Conservation (phyloP, 2,113 vertebrate species). For the Neomonachus schauinslandi region DNA sequence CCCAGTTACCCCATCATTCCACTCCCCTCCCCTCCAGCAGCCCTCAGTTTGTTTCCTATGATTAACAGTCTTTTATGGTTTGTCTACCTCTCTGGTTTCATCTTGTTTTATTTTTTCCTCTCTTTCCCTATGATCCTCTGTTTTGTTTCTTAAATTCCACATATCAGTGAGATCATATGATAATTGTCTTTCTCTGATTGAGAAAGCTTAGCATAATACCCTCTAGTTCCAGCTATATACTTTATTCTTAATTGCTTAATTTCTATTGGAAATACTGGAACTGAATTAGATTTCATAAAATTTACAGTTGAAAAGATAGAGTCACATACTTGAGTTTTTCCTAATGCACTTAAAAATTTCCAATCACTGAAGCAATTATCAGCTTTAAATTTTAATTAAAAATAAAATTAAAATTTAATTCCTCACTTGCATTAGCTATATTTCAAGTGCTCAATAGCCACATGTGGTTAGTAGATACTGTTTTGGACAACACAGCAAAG, state of each 20-base stretch:
- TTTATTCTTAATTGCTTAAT: not conserved
- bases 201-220: no score
- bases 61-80: no score
- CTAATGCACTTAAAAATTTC: not conserved
- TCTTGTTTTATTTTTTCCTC: no score
- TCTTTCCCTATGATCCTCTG: no score
- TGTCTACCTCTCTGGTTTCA: no score
- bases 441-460: not conserved
- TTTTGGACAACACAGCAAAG: not conserved
- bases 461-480: not conserved
- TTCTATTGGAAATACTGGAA: not conserved
- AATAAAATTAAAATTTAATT: constrained; percentile 18
- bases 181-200: no score
- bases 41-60: no score
- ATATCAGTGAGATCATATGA: no score
- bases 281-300: constrained; percentile 48
- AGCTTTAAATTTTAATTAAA: constrained; percentile 14
- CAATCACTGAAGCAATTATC: not conserved
- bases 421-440: not conserved
- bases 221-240: no score
- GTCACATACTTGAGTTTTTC: not conserved
- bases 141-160: no score
- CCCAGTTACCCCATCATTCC: no score
- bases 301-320: not conserved
- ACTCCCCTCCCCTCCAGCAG: no score